phyloP scores from a whole-genome alignment of 2,113 vertebrate species.

The Poecile atricapillus region DNA sequence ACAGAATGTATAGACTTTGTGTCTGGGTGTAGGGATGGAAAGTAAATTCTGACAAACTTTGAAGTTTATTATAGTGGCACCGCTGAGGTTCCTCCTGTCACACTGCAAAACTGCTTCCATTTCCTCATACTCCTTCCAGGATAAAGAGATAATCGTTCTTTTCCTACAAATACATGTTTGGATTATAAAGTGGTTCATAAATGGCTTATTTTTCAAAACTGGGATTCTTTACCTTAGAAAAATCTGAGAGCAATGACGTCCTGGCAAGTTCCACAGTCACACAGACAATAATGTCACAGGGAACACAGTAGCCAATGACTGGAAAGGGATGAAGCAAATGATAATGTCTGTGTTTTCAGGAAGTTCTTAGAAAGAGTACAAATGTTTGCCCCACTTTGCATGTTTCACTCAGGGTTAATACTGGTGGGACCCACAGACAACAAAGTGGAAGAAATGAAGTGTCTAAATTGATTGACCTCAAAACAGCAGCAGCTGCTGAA shows the following conservation, averaged over 20 bases:
- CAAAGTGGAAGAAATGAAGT: neutral
- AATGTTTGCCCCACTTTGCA: neutral
- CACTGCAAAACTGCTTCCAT: neutral
- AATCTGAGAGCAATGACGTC: neutral
- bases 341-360: neutral
- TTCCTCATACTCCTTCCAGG: neutral
- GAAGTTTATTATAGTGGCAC: neutral
- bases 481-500: neutral
- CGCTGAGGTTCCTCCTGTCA: neutral
- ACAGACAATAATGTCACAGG: neutral
- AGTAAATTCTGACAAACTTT: neutral
- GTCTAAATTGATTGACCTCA: neutral
- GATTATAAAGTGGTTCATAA: neutral
- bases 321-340: neutral
- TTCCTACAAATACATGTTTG: neutral
- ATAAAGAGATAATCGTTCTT: neutral
- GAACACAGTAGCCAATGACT: neutral
- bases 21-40: neutral
- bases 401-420: neutral
- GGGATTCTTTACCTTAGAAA: neutral
- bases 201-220: neutral
- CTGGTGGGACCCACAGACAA: neutral
- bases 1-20: slow-evolving; percentile 9
- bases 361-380: neutral
- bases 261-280: neutral